Percentiles rank a stretch among this genome's conserved stretches.
These are phyloP conservation scores for Habropoda laboriosa DNA, from an alignment of 1,140 invertebrate genomes.

Conservation along the genomic window DNA sequence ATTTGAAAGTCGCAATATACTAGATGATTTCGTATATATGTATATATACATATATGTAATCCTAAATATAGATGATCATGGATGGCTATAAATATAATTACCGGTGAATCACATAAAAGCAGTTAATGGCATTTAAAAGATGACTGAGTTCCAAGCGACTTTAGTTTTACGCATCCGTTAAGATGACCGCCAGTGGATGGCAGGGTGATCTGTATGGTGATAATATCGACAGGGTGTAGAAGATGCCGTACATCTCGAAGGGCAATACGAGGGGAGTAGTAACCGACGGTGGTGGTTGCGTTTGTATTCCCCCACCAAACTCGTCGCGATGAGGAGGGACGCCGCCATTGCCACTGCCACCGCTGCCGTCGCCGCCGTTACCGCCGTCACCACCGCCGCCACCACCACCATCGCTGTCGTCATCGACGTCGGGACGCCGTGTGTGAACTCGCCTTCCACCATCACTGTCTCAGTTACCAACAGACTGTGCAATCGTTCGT, in stretches of 20 bases:
- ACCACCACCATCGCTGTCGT: conserved; percentile 28
- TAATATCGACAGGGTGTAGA: conserved; percentile 12
- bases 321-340: conserved; percentile 25
- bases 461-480: conserved; percentile 71
- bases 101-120: background rate
- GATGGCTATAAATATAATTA: background rate
- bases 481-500: conserved; percentile 71
- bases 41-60: too few relatives aligned
- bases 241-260: conserved; percentile 37
- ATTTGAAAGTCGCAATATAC: background rate
- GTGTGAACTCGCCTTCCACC: conserved; percentile 59
- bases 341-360: conserved; percentile 25
- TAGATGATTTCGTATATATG: background rate
- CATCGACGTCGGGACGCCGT: conserved; percentile 65
- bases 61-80: too few relatives aligned
- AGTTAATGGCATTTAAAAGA: background rate
- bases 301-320: conserved; percentile 47
- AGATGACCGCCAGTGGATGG: conserved; percentile 23
- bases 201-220: conserved; percentile 10
- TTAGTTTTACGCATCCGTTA: conserved; percentile 40
- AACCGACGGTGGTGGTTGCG: conserved; percentile 24
- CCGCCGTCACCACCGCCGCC: background rate
- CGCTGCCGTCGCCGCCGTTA: background rate
- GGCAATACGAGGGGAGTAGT: conserved; percentile 24
- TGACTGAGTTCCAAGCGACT: conserved; percentile 15